Evolutionary conservation across 1,140 invertebrate genomes (phyloP), one percentile per base, ranked within the genome.

Genomic region (Arion vulgaris): DNA sequence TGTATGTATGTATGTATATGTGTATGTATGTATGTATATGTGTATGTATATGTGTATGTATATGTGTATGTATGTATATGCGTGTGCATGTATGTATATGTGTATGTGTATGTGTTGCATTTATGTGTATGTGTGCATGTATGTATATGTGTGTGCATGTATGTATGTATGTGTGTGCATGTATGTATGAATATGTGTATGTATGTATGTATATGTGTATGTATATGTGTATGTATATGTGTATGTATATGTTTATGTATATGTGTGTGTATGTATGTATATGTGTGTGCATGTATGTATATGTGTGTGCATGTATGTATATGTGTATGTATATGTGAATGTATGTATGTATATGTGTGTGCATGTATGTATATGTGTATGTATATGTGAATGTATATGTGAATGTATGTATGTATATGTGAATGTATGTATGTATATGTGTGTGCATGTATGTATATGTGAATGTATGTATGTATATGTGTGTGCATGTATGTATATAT

Each of bases 21-120:
- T 73, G 66, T 51, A 57, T 71, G 32, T 39, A 49, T 68, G 39
- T 41, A 45, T 76, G 39, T 45, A 49, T 69, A 68, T 41, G 23
- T 62, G 41, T 69, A 53, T 80, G n/a, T 49, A 57, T 49, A 57
- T 68, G 26, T 69, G 39, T 80, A 34, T 80, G n/a, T 71, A 57
- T 71, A 38, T 71, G 41, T 80, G 7, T 23, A 4, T 26, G 15
- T 11, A 32, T 26, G 17, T 74, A n/a, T 26, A 0, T 36, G 28
- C 36, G 0, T 79, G 13, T 39, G 7, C 49, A 13, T n/a, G 5
- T 41, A 19, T 68, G 19, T 57, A n/a, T 57, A 23, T 57, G 34
- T 76, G 32, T 51, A 34, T 51, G 15, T 51, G 32, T 51, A 76
- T 34, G 53, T 53, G 34, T 19, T n/a, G n/a, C n/a, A n/a, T 53